phyloP scores from a whole-genome alignment of 2,797 vertebrate genomes.

The Aplochiton taeniatus region DNA sequence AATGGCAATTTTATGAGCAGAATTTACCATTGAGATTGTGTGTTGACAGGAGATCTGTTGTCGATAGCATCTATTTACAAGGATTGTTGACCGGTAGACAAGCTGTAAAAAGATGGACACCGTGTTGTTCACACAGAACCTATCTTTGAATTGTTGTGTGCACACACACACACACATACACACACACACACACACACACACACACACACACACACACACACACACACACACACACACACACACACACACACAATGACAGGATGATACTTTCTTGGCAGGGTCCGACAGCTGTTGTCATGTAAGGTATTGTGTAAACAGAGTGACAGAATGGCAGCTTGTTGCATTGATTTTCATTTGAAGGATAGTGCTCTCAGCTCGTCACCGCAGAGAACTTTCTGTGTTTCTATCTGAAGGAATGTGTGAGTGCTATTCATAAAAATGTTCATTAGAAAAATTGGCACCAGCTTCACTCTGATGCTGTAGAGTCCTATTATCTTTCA shows the following conservation, averaged over 20 bases:
- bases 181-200: constrained; percentile 1
- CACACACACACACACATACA: neutral
- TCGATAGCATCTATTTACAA: neutral
- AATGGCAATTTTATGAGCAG: constrained; percentile 23
- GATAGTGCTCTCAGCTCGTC: constrained; percentile 33
- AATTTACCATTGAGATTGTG: constrained; percentile 30
- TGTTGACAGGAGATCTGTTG: constrained; percentile 17
- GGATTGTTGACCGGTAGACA: constrained; percentile 14
- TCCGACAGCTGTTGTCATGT: constrained; percentile 23
- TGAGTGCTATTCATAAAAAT: neutral
- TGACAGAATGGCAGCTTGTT: constrained; percentile 28
- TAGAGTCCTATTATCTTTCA: constrained; percentile 4
- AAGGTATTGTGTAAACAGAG: constrained; percentile 44
- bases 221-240: neutral
- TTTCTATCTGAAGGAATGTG: neutral
- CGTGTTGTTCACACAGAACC: constrained; percentile 11
- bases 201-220: neutral
- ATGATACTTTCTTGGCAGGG: constrained; percentile 38
- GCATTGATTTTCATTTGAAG: constrained; percentile 61
- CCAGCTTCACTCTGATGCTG: neutral
- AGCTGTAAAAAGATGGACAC: constrained; percentile 28
- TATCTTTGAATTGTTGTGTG: constrained; percentile 7
- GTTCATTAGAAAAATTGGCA: neutral
- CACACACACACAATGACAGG: constrained; percentile 16
- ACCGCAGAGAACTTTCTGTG: constrained; percentile 7